phyloP scores from a whole-genome alignment of 2,888 invertebrate species.

The Pedicia rivosa region DNA sequence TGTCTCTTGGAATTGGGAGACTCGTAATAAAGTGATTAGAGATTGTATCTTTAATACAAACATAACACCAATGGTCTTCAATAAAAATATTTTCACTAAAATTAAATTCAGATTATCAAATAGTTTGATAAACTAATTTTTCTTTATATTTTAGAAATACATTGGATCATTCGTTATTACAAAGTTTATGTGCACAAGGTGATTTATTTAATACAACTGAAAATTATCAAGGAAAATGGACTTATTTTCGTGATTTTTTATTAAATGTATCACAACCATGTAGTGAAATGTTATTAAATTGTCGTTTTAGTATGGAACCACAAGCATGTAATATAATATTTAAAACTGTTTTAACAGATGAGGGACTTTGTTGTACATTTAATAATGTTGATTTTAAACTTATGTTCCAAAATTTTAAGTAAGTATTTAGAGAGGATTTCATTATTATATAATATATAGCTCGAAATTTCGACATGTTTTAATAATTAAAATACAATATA shows the following conservation, averaged over 20 bases:
- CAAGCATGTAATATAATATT: constrained; percentile 52
- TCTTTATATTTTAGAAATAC: not conserved
- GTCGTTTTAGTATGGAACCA: constrained; percentile 45
- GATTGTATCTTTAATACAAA: too few relatives aligned
- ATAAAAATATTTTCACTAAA: too few relatives aligned
- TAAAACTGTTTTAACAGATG: constrained; percentile 63
- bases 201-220: not conserved
- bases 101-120: too few relatives aligned
- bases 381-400: constrained; percentile 58
- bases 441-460: too few relatives aligned
- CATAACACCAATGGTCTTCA: too few relatives aligned
- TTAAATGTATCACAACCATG: constrained; percentile 62
- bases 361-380: constrained; percentile 73
- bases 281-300: constrained; percentile 52
- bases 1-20: too few relatives aligned
- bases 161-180: constrained; percentile 3
- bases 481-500: too few relatives aligned
- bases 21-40: too few relatives aligned
- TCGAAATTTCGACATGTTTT: too few relatives aligned
- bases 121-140: not conserved
- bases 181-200: constrained; percentile 4
- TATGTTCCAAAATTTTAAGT: constrained; percentile 56
- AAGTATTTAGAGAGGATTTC: too few relatives aligned
- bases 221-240: constrained; percentile 9
- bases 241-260: constrained; percentile 9